Evolutionary conservation across 2,113 vertebrate genomes (phyloP), one percentile per base, ranked within the genome.

Genomic region (Gallinago jamesoni): DNA sequence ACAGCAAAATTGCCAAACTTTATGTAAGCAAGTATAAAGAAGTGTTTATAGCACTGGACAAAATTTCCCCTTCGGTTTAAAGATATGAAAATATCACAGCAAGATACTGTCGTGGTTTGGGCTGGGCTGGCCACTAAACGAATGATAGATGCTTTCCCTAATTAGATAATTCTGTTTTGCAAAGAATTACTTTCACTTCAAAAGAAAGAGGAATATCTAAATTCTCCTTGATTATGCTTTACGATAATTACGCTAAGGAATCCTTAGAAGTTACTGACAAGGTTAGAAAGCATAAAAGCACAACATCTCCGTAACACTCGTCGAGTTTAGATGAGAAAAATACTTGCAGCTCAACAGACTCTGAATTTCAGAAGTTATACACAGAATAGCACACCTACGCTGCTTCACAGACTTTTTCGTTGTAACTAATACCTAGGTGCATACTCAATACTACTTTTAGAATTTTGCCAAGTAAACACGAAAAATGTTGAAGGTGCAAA

Each of bases 281-380:
- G 5, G 16, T 53, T 9, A 75, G 9, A 69, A 78, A 82, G 27
- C 31, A 56, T 12, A 55, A 86, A 84, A 55, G 47, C 7, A 4
- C 33, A 56, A 28, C 30, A 20, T 31, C 57, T 33, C 59, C 0
- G 0, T 63, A 82, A 75, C 7, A 39, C 4, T 25, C 27, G 4
- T 0, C 0, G 25, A 52, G 11, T 33, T 89, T 16, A 52, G 24
- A 57, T 33, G 23, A 52, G 14, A 56, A 78, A 78, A 48, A 19
- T 10, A 79, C 1, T 24, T 79, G 39, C 50, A 74, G 48, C 21
- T 79, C 66, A 83, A 45, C 28, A 66, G 37, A 33, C 77, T 56
- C 24, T 18, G 27, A 25, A 70, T 57, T 68, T 87, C 45, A n/a
- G 7, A 39, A 28, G 7, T 50, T 28, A 30, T 41, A 48, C 1